Evolutionary conservation across 2,888 invertebrate species (phyloP).

Genomic region (Adela reaumurella): DNA sequence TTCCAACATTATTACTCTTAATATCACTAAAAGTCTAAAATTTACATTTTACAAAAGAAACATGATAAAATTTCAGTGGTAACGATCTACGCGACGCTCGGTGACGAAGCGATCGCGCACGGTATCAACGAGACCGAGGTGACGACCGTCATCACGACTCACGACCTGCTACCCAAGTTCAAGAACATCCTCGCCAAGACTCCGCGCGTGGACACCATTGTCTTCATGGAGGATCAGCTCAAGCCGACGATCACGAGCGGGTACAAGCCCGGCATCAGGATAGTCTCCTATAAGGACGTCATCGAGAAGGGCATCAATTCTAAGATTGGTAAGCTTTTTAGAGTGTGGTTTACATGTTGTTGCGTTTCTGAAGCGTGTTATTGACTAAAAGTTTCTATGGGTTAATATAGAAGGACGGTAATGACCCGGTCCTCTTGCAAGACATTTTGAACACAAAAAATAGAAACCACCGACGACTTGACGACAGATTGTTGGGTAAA

Average conservation of each 20-base stretch:
- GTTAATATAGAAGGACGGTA: too few species aligned
- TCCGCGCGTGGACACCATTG: conserved; percentile 72
- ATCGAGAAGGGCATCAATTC: conserved; percentile 29
- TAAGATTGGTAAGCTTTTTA: conserved; percentile 33
- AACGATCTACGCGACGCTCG: conserved; percentile 95
- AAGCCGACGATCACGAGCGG: conserved; percentile 66
- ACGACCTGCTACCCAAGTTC: conserved; percentile 89
- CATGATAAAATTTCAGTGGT: too few species aligned
- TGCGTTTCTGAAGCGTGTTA: too few species aligned
- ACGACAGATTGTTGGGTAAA: too few species aligned
- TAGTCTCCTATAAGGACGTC: conserved; percentile 70
- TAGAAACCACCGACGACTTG: too few species aligned
- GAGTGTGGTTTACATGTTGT: too few species aligned
- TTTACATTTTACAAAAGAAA: too few species aligned
- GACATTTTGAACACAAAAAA: too few species aligned
- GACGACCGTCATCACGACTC: conserved; percentile 87
- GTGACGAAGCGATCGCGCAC: conserved; percentile 94
- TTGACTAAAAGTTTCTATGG: too few species aligned
- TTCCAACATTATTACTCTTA: too few species aligned
- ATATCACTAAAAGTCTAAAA: too few species aligned
- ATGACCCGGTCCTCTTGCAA: too few species aligned
- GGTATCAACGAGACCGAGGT: conserved; percentile 97
- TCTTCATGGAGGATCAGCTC: conserved; percentile 88
- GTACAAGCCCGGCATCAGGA: conserved; percentile 67
- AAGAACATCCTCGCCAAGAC: conserved; percentile 69